Evolutionary conservation across 2,888 invertebrate genomes (phyloP), one percentile per base, ranked within the genome.

Genomic region (Chydorus sphaericus): DNA sequence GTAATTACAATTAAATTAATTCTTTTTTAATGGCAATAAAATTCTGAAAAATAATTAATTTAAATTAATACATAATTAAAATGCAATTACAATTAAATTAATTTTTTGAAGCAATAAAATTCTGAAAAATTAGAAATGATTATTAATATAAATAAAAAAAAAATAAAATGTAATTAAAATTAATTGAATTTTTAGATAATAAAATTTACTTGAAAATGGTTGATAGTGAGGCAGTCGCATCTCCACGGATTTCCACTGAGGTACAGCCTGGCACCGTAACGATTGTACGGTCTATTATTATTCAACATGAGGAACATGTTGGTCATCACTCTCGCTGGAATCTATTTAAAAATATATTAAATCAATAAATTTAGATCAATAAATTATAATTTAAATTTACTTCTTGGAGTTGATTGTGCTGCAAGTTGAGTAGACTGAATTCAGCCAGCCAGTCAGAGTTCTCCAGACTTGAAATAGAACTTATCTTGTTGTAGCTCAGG

Each of bases 221-320:
- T 85, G 4, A 83, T 82, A 67, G 83, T 87, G 61, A 78, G 77
- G 62, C 89, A 89, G 64, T 86, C 84, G 65, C 89, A 89, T 28
- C 79, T 74, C 86, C 87, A 89, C 0, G 87, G 85, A 69, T 89
- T 89, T 60, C 77, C 73, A 1, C 85, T 84, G 1, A 88, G 71
- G 64, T 76, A 78, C 30, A 88, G 71, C 57, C 80, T 74, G 64
- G 79, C 80, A 37, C 81, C 82, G 62, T 82, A n/a, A n/a, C n/a
- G n/a, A n/a, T n/a, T n/a, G n/a, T n/a, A n/a, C n/a, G n/a, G n/a
- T n/a, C 44, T 57, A 39, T n/a, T 30, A 29, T 48, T 20, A 38
- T 23, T 20, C 1, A 29, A 20, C 18, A n/a, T 8, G 18, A 18
- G 2, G 51, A 10, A 49, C 18, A 33, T 28, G 11, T 11, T 18